Evolutionary conservation across 1,140 invertebrate genomes (phyloP).

Genomic region (Aradophagus sp.): DNA sequence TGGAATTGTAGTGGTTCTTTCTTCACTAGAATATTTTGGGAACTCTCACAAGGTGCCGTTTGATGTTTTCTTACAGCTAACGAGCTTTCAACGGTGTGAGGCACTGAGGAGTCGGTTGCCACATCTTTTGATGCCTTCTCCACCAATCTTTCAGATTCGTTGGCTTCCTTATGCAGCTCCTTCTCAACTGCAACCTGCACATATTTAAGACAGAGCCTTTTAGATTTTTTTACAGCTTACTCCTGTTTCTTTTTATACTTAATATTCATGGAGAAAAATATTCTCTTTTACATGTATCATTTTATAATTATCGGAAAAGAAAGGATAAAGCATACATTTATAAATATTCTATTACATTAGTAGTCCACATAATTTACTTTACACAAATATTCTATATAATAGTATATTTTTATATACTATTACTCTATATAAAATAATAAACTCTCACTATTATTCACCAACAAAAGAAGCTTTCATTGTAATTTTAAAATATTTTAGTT

Average conservation of each 20-base stretch:
- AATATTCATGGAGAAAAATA: conserved; percentile 36
- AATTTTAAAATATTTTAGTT: no score
- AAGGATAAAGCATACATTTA: no score
- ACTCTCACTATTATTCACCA: no score
- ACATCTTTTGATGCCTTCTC: conserved; percentile 85
- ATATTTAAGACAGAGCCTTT: conserved; percentile 34
- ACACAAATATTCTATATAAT: no score
- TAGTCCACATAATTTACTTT: no score
- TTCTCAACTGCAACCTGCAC: conserved; percentile 51
- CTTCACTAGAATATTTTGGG: conserved; percentile 57
- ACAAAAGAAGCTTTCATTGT: no score
- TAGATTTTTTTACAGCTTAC: conserved; percentile 41
- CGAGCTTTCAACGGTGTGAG: conserved; percentile 16
- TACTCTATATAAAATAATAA: no score
- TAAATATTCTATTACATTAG: no score
- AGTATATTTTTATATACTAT: no score
- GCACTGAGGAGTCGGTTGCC: conserved; percentile 81
- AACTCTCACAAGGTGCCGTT: no score
- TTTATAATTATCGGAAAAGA: no score
- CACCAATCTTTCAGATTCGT: conserved; percentile 79
- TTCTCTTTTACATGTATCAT: no score
- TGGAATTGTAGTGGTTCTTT: conserved; percentile 56
- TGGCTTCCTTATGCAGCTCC: conserved; percentile 59
- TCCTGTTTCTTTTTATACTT: conserved; percentile 27
- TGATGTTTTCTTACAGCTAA: conserved; percentile 8